Base-by-base conservation (phyloP, 1,140 invertebrate genomes). In the Zaprionus nigranus region DNA sequence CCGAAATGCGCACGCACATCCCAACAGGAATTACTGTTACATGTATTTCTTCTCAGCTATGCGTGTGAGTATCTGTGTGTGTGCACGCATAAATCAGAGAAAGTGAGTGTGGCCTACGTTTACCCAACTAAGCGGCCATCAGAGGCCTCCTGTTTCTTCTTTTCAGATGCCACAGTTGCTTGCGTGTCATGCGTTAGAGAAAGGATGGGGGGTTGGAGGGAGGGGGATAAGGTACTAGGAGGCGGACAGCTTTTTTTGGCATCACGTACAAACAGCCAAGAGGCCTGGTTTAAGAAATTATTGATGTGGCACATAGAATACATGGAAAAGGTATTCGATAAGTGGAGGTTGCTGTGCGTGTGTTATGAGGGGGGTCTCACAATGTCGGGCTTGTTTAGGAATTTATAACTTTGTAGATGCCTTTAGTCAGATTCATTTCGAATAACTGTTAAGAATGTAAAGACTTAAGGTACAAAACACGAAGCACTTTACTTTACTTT, bases 111-210 rank as follows among this genome's bases (percentile, higher is more conserved):
- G 75, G 53, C 78, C 63, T 49, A 13, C 59, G 59, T 66, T 81
- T 63, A 46, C 40, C 60, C 75, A 73, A 65, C 71, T 68, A 72
- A 76, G 67, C 54, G 82, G 57, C 57, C 79, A 69, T 76, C 64
- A 79, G 53, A 63, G 75, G 51, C 36, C 12, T 26, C 30, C 30
- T 43, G 36, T 30, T 51, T 24, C 34, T 40, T 12, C 30, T 46
- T 46, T 9, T n/a, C 38, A n/a, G 26, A 43, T 34, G 57, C 56
- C 43, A 40, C 62, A 69, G 72, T 60, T 80, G 51, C 61, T 66
- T 57, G 57, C 43, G 65, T 56, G 40, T 68, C 59, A 43, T 43
- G 40, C 40, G 7, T 43, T 0, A 17, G 40, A 43, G 40, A 49
- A 2, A 13, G 46, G 12, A 30, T 30, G 30, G 30, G 30, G 9